These are phyloP conservation scores for Heterotis niloticus DNA, from an alignment of 2,113 vertebrate genomes.

Conservation along the genomic window DNA sequence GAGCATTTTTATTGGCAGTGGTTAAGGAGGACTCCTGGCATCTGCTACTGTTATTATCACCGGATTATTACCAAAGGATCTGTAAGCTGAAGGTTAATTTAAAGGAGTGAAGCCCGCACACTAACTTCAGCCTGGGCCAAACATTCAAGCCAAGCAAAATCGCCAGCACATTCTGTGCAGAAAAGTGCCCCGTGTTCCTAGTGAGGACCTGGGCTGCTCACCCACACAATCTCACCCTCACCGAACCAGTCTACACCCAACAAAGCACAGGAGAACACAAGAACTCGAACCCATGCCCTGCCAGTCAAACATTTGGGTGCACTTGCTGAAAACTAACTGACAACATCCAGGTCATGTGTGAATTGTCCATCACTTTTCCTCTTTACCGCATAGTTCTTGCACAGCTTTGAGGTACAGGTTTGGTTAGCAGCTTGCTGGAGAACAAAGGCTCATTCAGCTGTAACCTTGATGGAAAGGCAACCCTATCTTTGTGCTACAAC, in stretches of 20 bases:
- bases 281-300: no score
- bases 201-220: conserved; percentile 31
- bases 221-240: conserved; percentile 25
- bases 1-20: neutral
- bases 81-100: conserved; percentile 21
- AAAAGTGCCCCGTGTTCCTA: conserved; percentile 44
- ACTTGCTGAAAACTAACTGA: neutral
- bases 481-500: no score
- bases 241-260: conserved; percentile 22
- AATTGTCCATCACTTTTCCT: no score
- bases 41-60: conserved; percentile 35
- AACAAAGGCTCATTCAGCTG: no score
- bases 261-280: conserved; percentile 14
- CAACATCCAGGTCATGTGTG: neutral
- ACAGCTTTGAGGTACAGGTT: no score
- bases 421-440: no score
- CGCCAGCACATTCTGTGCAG: conserved; percentile 38
- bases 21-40: conserved; percentile 15
- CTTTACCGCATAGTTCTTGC: no score
- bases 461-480: no score
- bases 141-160: conserved; percentile 47
- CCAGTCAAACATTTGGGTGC: neutral
- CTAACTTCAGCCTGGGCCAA: conserved; percentile 34
- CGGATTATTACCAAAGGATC: conserved; percentile 21
- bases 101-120: conserved; percentile 27